Evolutionary conservation across 2,888 invertebrate species (phyloP).

Genomic region (Apoda limacodes): DNA sequence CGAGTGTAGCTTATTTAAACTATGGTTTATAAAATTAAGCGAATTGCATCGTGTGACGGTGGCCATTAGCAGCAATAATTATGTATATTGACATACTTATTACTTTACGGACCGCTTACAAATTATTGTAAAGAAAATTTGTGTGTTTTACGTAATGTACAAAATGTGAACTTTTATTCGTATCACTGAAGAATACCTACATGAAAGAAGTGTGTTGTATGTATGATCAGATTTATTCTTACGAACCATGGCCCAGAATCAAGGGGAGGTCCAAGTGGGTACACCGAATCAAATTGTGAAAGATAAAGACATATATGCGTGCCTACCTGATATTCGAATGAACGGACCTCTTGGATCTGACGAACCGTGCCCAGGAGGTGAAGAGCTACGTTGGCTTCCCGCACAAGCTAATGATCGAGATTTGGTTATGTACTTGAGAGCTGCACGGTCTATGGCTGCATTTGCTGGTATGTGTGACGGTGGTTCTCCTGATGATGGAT

Average conservation of each 20-base stretch:
- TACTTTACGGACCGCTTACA: slow-evolving; percentile 49
- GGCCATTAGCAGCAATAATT: slow-evolving; percentile 69
- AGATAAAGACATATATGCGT: slow-evolving; percentile 66
- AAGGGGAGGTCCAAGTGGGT: slow-evolving; percentile 65
- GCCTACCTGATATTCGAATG: slow-evolving; percentile 67
- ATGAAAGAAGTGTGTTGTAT: slow-evolving; percentile 31
- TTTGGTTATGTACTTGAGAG: slow-evolving; percentile 96
- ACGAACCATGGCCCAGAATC: slow-evolving; percentile 68
- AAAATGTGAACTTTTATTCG: too few species aligned
- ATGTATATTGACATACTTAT: slow-evolving; percentile 68
- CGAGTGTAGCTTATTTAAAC: too few species aligned
- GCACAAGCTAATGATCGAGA: slow-evolving; percentile 94
- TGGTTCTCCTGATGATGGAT: slow-evolving; percentile 96
- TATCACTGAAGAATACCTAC: slow-evolving; percentile 45
- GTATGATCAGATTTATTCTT: too few species aligned
- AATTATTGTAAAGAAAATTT: too few species aligned
- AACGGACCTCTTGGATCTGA: slow-evolving; percentile 57
- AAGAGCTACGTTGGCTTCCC: slow-evolving; percentile 95
- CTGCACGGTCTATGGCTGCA: slow-evolving; percentile 97
- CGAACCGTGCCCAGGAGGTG: slow-evolving; percentile 71
- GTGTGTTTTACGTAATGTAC: too few species aligned
- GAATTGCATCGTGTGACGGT: slow-evolving; percentile 68
- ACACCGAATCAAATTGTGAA: slow-evolving; percentile 64
- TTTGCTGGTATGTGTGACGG: slow-evolving; percentile 99
- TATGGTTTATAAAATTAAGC: slow-evolving; percentile 56